Conservation (phyloP, 2,113 vertebrate species). For the Cettia cetti region DNA sequence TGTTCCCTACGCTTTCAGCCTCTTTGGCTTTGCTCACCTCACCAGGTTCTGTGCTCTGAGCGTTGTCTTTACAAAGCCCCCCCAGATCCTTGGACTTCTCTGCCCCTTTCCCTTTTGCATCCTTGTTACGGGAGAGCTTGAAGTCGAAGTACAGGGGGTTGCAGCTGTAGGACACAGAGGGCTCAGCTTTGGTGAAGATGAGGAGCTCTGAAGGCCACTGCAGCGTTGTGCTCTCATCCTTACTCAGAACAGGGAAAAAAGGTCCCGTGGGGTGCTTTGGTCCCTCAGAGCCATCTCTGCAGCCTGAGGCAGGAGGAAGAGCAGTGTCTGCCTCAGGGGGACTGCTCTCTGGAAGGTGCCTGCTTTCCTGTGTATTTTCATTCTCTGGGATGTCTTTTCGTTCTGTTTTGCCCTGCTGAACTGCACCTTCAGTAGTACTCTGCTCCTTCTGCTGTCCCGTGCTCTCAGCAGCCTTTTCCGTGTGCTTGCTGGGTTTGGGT, state of each 20-base stretch:
- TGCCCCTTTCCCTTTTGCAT: conserved; percentile 69
- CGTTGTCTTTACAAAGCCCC: conserved; percentile 38
- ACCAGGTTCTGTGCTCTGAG: conserved; percentile 33
- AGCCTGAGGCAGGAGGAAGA: conserved; percentile 22
- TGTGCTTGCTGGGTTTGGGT: conserved; percentile 71
- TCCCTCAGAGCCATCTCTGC: conserved; percentile 71
- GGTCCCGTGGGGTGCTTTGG: conserved; percentile 87
- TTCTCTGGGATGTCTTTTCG: conserved; percentile 19
- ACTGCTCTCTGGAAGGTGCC: neutral
- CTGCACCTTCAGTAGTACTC: neutral
- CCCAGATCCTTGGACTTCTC: conserved; percentile 67
- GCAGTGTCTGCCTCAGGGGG: neutral
- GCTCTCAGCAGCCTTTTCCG: conserved; percentile 45
- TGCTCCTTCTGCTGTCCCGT: conserved; percentile 59
- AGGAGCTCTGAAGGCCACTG: conserved; percentile 98
- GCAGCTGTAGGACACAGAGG: conserved; percentile 94
- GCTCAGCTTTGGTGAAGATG: conserved; percentile 90
- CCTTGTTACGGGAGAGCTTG: conserved; percentile 93
- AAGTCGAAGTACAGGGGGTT: conserved; percentile 99
- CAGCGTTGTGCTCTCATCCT: conserved; percentile 94
- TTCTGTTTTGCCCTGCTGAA: conserved; percentile 59
- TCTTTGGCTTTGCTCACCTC: conserved; percentile 55
- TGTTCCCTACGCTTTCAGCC: neutral
- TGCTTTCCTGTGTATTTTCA: conserved; percentile 40
- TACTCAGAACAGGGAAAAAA: conserved; percentile 94